These are phyloP conservation scores for Melangyna quadrimaculata DNA, from an alignment of 2,888 invertebrate genomes.

Conservation along the genomic window DNA sequence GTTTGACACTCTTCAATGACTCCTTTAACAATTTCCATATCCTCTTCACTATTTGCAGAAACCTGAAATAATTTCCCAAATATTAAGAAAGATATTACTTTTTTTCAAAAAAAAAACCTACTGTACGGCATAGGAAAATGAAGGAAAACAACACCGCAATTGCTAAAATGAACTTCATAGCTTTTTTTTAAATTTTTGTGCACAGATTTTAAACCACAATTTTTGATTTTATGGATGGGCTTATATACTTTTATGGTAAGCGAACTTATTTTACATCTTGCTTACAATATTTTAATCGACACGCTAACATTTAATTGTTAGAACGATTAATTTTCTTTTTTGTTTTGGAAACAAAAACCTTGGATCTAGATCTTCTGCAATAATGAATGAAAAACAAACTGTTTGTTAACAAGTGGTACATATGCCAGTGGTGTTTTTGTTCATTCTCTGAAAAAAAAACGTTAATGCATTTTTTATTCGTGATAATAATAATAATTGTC, in stretches of 20 bases:
- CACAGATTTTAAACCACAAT: not conserved
- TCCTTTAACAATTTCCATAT: not conserved
- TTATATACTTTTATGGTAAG: not conserved
- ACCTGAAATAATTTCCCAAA: not conserved
- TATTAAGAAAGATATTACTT: not conserved
- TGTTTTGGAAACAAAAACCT: not conserved
- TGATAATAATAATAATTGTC: too few species aligned
- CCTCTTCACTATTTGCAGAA: too few species aligned
- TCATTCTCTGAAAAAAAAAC: too few species aligned
- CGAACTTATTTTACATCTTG: not conserved
- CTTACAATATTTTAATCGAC: not conserved
- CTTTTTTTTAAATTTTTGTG: not conserved
- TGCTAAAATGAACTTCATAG: not conserved
- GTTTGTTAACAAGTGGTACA: too few species aligned
- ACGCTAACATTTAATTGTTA: not conserved
- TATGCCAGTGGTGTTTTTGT: too few species aligned
- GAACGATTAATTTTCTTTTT: not conserved
- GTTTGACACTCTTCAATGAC: not conserved
- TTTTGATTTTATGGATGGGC: not conserved
- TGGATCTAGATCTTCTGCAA: not conserved
- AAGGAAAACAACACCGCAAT: not conserved
- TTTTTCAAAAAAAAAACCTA: not conserved
- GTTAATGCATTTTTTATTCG: too few species aligned
- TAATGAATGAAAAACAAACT: not conserved
- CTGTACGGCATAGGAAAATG: not conserved